These are phyloP conservation scores for Stercorarius parasiticus DNA, from an alignment of 2,113 vertebrate species.

Conservation along the genomic window DNA sequence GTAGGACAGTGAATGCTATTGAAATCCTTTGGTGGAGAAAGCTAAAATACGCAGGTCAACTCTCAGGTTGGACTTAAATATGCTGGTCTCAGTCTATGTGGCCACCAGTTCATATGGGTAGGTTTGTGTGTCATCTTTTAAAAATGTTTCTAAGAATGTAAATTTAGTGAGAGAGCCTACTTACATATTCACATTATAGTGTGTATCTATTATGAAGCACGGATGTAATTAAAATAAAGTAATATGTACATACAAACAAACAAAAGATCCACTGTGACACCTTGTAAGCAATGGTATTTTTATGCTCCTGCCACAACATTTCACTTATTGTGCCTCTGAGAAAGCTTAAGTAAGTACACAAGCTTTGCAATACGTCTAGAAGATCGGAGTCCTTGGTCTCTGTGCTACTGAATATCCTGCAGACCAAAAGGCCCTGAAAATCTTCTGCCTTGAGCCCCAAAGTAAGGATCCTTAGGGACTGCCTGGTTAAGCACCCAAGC, in stretches of 20 bases:
- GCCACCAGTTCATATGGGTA: neutral
- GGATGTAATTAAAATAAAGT: neutral
- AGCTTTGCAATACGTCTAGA: neutral
- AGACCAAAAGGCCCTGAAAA: neutral
- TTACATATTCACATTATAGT: neutral
- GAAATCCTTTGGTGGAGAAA: neutral
- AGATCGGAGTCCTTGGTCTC: neutral
- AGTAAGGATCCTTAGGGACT: neutral
- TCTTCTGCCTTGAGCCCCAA: neutral
- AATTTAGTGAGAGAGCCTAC: neutral
- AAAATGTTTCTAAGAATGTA: neutral
- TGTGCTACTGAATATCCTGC: neutral
- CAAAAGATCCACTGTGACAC: neutral
- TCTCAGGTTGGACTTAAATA: neutral
- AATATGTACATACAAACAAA: neutral
- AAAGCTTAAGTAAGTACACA: neutral
- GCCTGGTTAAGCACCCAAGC: neutral
- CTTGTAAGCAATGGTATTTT: neutral
- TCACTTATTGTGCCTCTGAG: neutral
- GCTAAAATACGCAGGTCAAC: neutral
- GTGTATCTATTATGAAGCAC: neutral
- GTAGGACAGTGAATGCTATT: neutral
- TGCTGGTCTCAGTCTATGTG: neutral
- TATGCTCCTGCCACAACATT: neutral
- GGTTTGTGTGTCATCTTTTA: neutral